Base-by-base conservation (phyloP, 2,888 invertebrate genomes). In the Chironomus tentans region DNA sequence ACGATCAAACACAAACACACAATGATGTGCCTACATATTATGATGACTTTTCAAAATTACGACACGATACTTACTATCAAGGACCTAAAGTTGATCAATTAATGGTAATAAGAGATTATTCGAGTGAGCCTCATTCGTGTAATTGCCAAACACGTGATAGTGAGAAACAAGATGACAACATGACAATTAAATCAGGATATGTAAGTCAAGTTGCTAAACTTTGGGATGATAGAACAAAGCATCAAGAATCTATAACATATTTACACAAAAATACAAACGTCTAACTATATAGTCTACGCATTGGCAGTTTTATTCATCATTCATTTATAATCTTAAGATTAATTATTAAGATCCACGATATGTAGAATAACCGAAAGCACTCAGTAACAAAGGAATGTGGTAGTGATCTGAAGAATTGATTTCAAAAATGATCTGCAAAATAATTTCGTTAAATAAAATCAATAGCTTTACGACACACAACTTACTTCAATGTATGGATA, bases 361-460 rank as follows among this genome's bases (percentile, higher is more conserved):
- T 0, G 92, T 93, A 0, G 91, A 88, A 80, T 92, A 93, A 18
- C 92, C 91, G 82, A 87, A 92, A 0, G 92, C 92, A 79, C 88
- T 91, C 22, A 93, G 82, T 22, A 93, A 84, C 69, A 93, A 82
- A 0, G 93, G 92, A 77, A 93, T 89, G 83, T 93, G 92, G 82
- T 92, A 91, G 80, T 91, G 89, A 76, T 89, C 86, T 3, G 87
- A 87, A 76, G 86, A 85, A 38, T 87, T 87, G 68, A 88, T 87
- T 78, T 90, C 89, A 82, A 93, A 91, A 3, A 89, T 87, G 78
- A 93, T 89, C 89, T 91, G 85, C 76, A 85, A 85, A 74, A 78
- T 70, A 76, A 38, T 38, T 38, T 38, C 4, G 7, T 1, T 38
- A 10, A 38, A 38, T 38, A 38, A 38, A 38, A 28, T 0, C 10